Percentiles rank a stretch among this genome's conserved stretches.
Evolutionary conservation across 1,140 invertebrate genomes (phyloP).

Genomic region (Tribolium castaneum): DNA sequence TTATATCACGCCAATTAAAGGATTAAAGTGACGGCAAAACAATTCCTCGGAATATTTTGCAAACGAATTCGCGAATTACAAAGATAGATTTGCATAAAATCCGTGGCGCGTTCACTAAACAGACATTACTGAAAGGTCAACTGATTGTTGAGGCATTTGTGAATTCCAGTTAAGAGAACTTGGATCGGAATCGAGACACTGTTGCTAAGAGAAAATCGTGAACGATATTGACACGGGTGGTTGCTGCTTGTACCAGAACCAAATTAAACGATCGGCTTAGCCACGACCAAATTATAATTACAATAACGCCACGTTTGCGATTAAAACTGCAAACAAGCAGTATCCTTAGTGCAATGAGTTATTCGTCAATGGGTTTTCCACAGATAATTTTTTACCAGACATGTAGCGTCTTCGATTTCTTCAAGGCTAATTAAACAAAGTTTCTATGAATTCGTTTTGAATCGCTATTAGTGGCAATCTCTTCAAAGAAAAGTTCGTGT

Average conservation of each 20-base stretch:
- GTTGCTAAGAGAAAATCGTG: constrained; percentile 47
- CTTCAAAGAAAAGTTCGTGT: neutral
- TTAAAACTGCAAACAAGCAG: neutral
- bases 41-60: constrained; percentile 1
- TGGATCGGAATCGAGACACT: constrained; percentile 18
- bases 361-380: neutral
- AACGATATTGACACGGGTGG: constrained; percentile 35
- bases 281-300: neutral
- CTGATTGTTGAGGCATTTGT: constrained; percentile 42
- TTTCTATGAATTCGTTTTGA: neutral
- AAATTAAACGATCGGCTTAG: neutral
- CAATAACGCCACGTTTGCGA: neutral
- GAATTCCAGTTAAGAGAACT: constrained; percentile 40
- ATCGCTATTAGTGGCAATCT: neutral
- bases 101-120: constrained; percentile 27
- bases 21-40: neutral
- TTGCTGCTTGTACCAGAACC: constrained; percentile 9
- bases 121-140: constrained; percentile 41
- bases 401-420: neutral
- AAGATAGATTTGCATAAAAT: constrained; percentile 24
- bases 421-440: constrained; percentile 6
- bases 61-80: neutral
- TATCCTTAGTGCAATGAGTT: neutral
- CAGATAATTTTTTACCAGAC: neutral
- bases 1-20: no score